Base-by-base conservation (phyloP, 2,888 invertebrate species). In the Acleris emargana region DNA sequence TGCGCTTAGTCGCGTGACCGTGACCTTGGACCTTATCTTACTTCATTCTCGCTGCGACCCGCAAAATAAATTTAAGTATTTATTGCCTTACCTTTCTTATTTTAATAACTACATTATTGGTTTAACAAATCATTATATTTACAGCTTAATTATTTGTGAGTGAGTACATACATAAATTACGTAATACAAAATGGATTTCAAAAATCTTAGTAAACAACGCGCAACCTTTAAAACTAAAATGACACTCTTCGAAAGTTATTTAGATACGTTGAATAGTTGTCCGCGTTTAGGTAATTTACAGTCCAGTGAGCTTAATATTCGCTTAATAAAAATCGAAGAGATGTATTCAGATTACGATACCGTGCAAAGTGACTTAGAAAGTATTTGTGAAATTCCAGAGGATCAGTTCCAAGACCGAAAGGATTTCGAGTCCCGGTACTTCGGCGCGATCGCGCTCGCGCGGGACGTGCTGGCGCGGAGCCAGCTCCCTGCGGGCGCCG, bases 281-380 rank as follows among this genome's bases (percentile, higher is more conserved):
- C 22, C 20, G 1, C 0, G 2, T 5, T 22, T 50, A 22, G 16
- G 16, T 22, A 1, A 16, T 16, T 3, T 50, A 0, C 50, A 22
- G 4, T 0, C 2, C 4, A 20, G 22, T 4, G 50, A 50, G 4
- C 50, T 50, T 50, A 50, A 51, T 20, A 57, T 43, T 43, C 50
- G 70, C 1, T 60, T 70, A 32, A 5, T 5, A 17, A 70, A 68
- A 64, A 59, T 70, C 0, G 17, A 68, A 16, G 68, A 68, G 2
- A n/a, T 68, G 1, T 70, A 68, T 43, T 32, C 38, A 6, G 64
- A 70, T 22, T 68, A 38, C 50, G 68, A 70, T 54, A 28, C 7
- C 5, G 45, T 61, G 6, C 70, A 70, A 58, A 43, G 54, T 58
- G 54, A 68, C 6, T 68, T 70, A 53, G 70, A 68, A 67, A 11